These are phyloP conservation scores for Xanthorhoe spadicearia DNA, from an alignment of 2,888 invertebrate genomes.

Conservation along the genomic window DNA sequence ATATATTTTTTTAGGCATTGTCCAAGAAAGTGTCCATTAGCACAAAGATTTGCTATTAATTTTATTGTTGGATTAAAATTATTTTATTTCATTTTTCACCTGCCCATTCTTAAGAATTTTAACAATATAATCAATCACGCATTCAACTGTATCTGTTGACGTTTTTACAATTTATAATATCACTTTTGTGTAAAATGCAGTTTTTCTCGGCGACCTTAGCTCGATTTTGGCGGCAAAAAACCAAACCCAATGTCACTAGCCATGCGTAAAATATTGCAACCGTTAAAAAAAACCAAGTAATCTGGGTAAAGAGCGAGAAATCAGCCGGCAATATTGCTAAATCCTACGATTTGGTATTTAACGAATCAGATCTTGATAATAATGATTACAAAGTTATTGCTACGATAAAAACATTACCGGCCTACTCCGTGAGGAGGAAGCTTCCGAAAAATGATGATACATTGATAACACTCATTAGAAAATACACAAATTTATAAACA, in stretches of 20 bases:
- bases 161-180: slow-evolving; percentile 46
- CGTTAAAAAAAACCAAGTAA: slow-evolving; percentile 75
- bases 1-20: background rate
- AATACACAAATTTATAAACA: background rate
- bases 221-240: slow-evolving; percentile 72
- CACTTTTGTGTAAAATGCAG: slow-evolving; percentile 48
- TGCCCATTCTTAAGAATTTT: slow-evolving; percentile 12
- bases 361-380: slow-evolving; percentile 29
- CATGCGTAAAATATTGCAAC: slow-evolving; percentile 80
- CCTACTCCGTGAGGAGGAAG: slow-evolving; percentile 12
- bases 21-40: background rate
- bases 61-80: slow-evolving; percentile 9
- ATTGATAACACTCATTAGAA: slow-evolving; percentile 11
- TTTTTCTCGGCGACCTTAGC: slow-evolving; percentile 63
- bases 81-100: slow-evolving; percentile 8
- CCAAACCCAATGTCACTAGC: slow-evolving; percentile 76
- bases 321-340: slow-evolving; percentile 73
- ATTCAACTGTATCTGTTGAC: slow-evolving; percentile 34
- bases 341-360: slow-evolving; percentile 48
- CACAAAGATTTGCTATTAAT: slow-evolving; percentile 1
- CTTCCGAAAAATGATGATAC: slow-evolving; percentile 17
- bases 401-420: slow-evolving; percentile 17
- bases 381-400: background rate
- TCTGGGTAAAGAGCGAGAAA: slow-evolving; percentile 82
- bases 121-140: slow-evolving; percentile 38